Percentiles rank a stretch among this genome's conserved stretches.
These are phyloP conservation scores for Crotalus tigris DNA, from an alignment of 2,113 vertebrate species.

Conservation along the genomic window DNA sequence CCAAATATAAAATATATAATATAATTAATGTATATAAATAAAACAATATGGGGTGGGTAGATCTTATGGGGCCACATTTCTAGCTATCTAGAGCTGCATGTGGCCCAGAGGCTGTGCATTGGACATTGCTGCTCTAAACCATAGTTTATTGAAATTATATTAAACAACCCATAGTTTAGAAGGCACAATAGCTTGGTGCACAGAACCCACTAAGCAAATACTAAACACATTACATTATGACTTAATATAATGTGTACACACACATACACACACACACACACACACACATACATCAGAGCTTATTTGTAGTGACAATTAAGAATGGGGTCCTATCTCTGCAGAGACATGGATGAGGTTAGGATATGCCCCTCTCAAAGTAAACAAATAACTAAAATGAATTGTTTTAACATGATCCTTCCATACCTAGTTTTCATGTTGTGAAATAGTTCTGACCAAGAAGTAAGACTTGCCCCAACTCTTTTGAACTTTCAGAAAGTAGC, in stretches of 20 bases:
- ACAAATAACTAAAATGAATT: neutral
- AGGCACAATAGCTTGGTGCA: neutral
- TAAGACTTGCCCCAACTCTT: neutral
- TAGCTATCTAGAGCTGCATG: neutral
- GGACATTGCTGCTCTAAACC: neutral
- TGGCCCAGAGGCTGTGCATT: neutral
- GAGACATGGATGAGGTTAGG: neutral
- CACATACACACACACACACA: no score
- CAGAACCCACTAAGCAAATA: no score
- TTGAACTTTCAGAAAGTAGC: neutral
- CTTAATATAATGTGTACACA: no score
- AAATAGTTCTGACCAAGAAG: neutral
- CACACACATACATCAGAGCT: neutral
- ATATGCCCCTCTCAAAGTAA: neutral
- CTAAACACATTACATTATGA: no score
- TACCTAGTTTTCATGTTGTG: neutral
- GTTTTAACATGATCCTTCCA: neutral
- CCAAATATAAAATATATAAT: neutral
- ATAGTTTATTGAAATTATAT: neutral
- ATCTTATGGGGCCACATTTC: neutral
- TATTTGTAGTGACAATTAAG: neutral
- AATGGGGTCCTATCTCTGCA: neutral
- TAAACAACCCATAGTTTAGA: neutral
- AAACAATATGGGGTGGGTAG: neutral
- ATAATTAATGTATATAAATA: neutral